A percentile compares a stretch with the other conserved stretches of the same genome.
phyloP scores from a whole-genome alignment of 2,888 invertebrate species.

The Xylophagus ater region DNA sequence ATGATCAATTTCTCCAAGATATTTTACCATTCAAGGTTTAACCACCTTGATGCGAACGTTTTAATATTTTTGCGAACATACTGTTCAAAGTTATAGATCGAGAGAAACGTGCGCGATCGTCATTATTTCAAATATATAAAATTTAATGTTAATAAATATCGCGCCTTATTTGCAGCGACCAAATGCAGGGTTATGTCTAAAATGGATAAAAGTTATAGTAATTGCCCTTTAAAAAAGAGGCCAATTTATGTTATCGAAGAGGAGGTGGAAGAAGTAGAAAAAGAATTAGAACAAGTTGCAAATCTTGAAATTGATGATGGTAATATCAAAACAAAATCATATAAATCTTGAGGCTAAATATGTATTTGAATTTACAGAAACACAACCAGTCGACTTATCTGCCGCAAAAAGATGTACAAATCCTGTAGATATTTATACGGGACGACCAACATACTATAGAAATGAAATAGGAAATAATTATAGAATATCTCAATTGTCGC shows the following conservation, averaged over 20 bases:
- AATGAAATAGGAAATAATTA: too few species aligned
- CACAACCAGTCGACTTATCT: constrained; percentile 14
- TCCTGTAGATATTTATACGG: neutral
- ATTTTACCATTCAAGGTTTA: constrained; percentile 21
- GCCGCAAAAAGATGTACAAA: constrained; percentile 1
- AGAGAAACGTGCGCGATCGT: constrained; percentile 25
- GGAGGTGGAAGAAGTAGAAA: constrained; percentile 21
- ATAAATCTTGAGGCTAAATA: constrained; percentile 4
- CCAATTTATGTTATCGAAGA: constrained; percentile 26
- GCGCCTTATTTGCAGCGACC: constrained; percentile 3
- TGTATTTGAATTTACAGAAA: constrained; percentile 8
- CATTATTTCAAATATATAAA: neutral
- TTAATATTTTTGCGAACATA: too few species aligned
- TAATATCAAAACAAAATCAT: neutral
- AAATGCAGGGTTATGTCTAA: too few species aligned
- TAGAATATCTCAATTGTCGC: too few species aligned
- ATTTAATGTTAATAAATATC: constrained; percentile 12
- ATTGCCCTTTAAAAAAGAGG: constrained; percentile 37
- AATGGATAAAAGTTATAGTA: constrained; percentile 37
- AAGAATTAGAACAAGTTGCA: too few species aligned
- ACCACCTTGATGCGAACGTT: constrained; percentile 18
- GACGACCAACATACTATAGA: neutral
- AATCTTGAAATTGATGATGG: constrained; percentile 21
- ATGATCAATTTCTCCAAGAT: constrained; percentile 19
- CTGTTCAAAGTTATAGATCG: constrained; percentile 5